phyloP scores from a whole-genome alignment of 2,797 vertebrate genomes.

The Microctenopoma lineatum region DNA sequence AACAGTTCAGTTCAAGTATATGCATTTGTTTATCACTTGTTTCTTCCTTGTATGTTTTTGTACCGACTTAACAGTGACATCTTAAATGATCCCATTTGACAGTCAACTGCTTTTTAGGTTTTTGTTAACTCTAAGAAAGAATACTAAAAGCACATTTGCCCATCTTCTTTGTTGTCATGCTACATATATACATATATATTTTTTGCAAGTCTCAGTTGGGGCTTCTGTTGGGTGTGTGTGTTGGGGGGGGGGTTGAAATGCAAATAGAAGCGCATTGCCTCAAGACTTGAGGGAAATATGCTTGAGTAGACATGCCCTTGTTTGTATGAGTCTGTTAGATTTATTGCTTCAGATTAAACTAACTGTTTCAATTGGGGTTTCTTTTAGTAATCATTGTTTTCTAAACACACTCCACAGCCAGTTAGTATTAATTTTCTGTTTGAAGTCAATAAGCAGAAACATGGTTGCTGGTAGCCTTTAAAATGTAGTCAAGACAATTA shows the following conservation, averaged over 20 bases:
- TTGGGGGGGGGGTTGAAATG: conserved; percentile 48
- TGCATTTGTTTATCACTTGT: conserved; percentile 63
- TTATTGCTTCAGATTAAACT: conserved; percentile 84
- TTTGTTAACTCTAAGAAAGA: conserved; percentile 64
- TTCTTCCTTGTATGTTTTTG: conserved; percentile 66
- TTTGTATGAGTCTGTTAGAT: conserved; percentile 81
- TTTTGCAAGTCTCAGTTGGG: conserved; percentile 47
- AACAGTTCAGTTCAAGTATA: conserved; percentile 67
- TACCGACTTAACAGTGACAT: conserved; percentile 69
- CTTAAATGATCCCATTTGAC: conserved; percentile 56
- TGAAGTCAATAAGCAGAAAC: background rate
- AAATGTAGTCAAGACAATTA: background rate
- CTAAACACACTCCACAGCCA: background rate
- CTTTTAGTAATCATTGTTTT: conserved; percentile 25
- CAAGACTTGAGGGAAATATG: conserved; percentile 54
- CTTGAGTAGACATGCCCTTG: conserved; percentile 70
- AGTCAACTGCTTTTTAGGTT: conserved; percentile 45
- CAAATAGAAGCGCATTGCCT: conserved; percentile 44
- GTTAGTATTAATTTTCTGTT: background rate
- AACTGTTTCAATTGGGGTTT: conserved; percentile 63
- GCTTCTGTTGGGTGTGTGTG: conserved; percentile 48
- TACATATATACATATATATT: conserved; percentile 31
- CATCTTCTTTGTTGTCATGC: conserved; percentile 40
- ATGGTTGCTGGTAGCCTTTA: background rate
- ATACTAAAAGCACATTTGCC: conserved; percentile 52